Conservation (phyloP, 30 jellyfish, hydroid and myxozoan genomes). For the Cassiopea andromeda region DNA sequence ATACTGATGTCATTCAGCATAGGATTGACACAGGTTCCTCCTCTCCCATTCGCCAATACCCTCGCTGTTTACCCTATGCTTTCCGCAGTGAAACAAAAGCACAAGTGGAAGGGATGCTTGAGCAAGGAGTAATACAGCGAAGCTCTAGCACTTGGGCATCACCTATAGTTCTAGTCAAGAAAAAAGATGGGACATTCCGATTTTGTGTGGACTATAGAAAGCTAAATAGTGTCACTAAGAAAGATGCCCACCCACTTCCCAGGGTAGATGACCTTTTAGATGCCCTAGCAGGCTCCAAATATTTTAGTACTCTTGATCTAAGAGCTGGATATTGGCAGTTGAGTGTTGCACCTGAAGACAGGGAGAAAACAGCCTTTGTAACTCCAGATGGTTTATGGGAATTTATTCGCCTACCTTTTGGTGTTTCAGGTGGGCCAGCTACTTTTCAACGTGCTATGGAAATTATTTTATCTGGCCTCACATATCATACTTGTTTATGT, state of each 20-base stretch:
- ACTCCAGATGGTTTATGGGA: slow-evolving; percentile 46
- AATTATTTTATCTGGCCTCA: slow-evolving; percentile 43
- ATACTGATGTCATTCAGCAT: slow-evolving; percentile 20
- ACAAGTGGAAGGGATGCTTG: slow-evolving; percentile 34
- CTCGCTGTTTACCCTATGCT: slow-evolving; percentile 37
- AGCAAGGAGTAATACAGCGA: slow-evolving; percentile 51
- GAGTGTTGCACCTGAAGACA: slow-evolving; percentile 40
- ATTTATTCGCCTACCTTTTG: slow-evolving; percentile 55
- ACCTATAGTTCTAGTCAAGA: slow-evolving; percentile 40
- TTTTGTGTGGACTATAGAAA: slow-evolving; percentile 48
- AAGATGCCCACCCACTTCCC: slow-evolving; percentile 72
- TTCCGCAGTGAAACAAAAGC: slow-evolving; percentile 24
- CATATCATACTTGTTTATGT: slow-evolving; percentile 46
- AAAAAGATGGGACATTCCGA: slow-evolving; percentile 29
- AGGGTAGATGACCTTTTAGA: slow-evolving; percentile 64
- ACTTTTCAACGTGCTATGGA: slow-evolving; percentile 39
- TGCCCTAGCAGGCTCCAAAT: slow-evolving; percentile 32
- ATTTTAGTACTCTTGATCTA: slow-evolving; percentile 56
- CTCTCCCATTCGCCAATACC: slow-evolving; percentile 45
- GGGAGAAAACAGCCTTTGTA: slow-evolving; percentile 47
- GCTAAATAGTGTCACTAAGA: slow-evolving; percentile 35
- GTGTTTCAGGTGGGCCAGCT: slow-evolving; percentile 50
- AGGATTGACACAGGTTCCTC: slow-evolving; percentile 31
- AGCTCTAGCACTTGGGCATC: slow-evolving; percentile 61
- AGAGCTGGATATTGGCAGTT: slow-evolving; percentile 61